Evolutionary conservation across 2,888 invertebrate species (phyloP), one percentile per base, ranked within the genome.

Genomic region (Netelia melanura): DNA sequence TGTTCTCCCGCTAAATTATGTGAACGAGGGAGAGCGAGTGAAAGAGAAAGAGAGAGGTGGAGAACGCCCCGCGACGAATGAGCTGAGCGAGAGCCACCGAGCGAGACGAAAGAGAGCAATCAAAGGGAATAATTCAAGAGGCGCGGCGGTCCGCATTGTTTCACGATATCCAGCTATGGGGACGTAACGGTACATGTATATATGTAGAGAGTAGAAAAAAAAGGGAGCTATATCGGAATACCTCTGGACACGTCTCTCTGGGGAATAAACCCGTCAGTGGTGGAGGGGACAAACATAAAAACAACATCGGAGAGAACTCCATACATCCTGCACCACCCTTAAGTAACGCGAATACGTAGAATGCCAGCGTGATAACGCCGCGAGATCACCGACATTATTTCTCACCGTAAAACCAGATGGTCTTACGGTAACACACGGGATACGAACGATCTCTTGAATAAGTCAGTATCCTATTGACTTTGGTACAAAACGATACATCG

Each of bases 91-190:
- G 81, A 85, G 79, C 83, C 84, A 88, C 79, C 85, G 84, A 88
- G 72, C 90, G 89, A 90, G 89, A 92, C 93, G 91, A 93, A 93
- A 93, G 92, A 91, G 90, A 93, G 92, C 93, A 93, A 93, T 93
- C 93, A 93, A 93, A 93, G 93, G 89, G 93, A 93, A 93, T 93
- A 93, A 93, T 93, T 93, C 93, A 93, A 89, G 90, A 93, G 93
- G 90, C 91, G 89, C 83, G 82, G 87, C 87, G 87, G 86, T 89
- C 89, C 84, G 89, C 91, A 93, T 93, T 93, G 93, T 93, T 93
- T 92, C 90, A 89, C 70, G 64, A 79, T 62, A 74, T 30, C 68
- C 43, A 68, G 70, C 74, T 58, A 76, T 67, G 68, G 58, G 64
- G 79, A 54, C 64, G 62, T 62, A 64, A 48, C 23, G 48, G 62